A percentile compares a stretch with the other conserved stretches of the same genome.
These are phyloP conservation scores for Litoditis marina DNA, from an alignment of 2,888 invertebrate genomes.

Conservation along the genomic window DNA sequence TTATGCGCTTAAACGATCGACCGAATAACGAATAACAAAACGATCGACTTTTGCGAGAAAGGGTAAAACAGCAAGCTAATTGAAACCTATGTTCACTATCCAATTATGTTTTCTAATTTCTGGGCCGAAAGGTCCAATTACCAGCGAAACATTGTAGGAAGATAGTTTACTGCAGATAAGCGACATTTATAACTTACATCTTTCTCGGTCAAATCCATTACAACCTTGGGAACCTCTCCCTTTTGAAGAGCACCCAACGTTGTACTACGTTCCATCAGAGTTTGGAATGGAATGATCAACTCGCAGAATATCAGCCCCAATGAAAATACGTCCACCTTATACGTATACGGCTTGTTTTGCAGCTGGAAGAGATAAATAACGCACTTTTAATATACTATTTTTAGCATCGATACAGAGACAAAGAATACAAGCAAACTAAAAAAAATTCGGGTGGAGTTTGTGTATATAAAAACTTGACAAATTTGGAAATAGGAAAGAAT, in stretches of 20 bases:
- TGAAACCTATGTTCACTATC: neutral
- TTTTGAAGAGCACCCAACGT: slow-evolving; percentile 27
- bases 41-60: neutral
- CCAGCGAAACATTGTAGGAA: no score
- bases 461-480: no score
- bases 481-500: no score
- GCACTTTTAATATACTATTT: neutral
- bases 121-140: neutral
- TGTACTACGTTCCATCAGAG: slow-evolving; percentile 78
- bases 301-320: slow-evolving; percentile 82
- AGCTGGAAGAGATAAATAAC: slow-evolving; percentile 26
- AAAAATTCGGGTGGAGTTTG: no score
- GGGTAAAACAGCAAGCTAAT: neutral
- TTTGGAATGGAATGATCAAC: slow-evolving; percentile 81
- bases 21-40: no score
- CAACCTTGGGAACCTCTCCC: slow-evolving; percentile 20
- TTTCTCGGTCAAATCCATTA: slow-evolving; percentile 16
- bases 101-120: no score
- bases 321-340: slow-evolving; percentile 66
- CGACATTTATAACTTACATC: slow-evolving; percentile 3
- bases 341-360: slow-evolving; percentile 61
- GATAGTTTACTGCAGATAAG: neutral
- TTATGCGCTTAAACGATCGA: no score
- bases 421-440: no score
- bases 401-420: no score